phyloP scores from a whole-genome alignment of 2,888 invertebrate genomes.

The Dryomyza anilis region DNA sequence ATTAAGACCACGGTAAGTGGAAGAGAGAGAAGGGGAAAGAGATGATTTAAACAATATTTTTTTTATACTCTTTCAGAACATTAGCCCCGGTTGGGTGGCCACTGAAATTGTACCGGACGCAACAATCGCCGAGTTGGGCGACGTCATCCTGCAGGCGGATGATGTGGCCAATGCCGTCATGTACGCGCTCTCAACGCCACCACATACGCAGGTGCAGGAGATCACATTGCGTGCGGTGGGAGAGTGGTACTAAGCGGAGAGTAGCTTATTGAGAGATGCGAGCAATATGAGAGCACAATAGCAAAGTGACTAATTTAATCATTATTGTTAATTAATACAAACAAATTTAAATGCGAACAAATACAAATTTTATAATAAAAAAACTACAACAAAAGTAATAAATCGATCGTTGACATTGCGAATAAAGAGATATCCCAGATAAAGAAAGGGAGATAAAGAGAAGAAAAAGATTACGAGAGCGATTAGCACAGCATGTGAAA shows the following conservation, averaged over 20 bases:
- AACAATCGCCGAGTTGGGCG: conserved; percentile 41
- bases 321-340: background rate
- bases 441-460: no score
- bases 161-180: conserved; percentile 54
- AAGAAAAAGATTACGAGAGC: no score
- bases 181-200: conserved; percentile 51
- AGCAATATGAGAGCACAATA: background rate
- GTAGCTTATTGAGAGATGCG: background rate
- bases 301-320: background rate
- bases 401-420: no score
- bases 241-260: conserved; percentile 43
- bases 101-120: conserved; percentile 55
- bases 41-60: no score
- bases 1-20: conserved; percentile 57
- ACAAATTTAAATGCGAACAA: background rate
- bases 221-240: conserved; percentile 54
- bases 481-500: no score
- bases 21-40: no score
- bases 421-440: no score
- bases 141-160: conserved; percentile 47
- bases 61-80: conserved; percentile 34
- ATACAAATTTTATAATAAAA: no score
- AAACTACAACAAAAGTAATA: background rate
- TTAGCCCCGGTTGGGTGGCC: conserved; percentile 55
- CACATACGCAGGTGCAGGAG: conserved; percentile 51